phyloP scores from a whole-genome alignment of 1,140 invertebrate genomes.

The Trichoplusia ni region DNA sequence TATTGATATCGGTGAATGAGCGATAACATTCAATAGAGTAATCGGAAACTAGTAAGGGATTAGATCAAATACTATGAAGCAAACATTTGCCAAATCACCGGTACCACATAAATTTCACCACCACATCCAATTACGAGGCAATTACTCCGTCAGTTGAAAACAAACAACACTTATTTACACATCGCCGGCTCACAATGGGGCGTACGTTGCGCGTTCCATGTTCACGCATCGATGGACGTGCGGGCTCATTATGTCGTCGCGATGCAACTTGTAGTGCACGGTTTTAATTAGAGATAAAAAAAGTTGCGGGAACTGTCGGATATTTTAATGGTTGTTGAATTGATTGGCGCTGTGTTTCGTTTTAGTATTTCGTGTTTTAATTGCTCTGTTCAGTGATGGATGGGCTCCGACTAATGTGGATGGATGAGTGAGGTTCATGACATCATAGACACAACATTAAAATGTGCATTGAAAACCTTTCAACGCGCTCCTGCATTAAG shows the following conservation, averaged over 20 bases:
- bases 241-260: constrained; percentile 21
- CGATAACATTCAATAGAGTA: too few relatives aligned
- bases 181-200: constrained; percentile 26
- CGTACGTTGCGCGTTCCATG: neutral
- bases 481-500: too few relatives aligned
- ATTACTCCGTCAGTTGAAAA: constrained; percentile 21
- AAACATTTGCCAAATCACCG: neutral
- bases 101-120: neutral
- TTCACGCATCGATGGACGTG: constrained; percentile 26
- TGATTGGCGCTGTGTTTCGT: neutral
- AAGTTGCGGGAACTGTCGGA: too few relatives aligned
- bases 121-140: constrained; percentile 19
- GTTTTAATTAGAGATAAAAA: constrained; percentile 24
- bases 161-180: constrained; percentile 32
- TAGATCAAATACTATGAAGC: too few relatives aligned
- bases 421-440: too few relatives aligned
- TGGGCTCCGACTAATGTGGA: too few relatives aligned
- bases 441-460: too few relatives aligned
- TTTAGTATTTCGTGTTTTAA: neutral
- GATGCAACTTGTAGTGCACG: neutral
- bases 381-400: too few relatives aligned
- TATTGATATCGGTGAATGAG: too few relatives aligned
- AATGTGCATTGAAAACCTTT: too few relatives aligned
- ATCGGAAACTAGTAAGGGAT: too few relatives aligned
- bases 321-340: constrained; percentile 6